These are phyloP conservation scores for Protula sp. DNA, from an alignment of 2,888 invertebrate genomes.

Conservation along the genomic window DNA sequence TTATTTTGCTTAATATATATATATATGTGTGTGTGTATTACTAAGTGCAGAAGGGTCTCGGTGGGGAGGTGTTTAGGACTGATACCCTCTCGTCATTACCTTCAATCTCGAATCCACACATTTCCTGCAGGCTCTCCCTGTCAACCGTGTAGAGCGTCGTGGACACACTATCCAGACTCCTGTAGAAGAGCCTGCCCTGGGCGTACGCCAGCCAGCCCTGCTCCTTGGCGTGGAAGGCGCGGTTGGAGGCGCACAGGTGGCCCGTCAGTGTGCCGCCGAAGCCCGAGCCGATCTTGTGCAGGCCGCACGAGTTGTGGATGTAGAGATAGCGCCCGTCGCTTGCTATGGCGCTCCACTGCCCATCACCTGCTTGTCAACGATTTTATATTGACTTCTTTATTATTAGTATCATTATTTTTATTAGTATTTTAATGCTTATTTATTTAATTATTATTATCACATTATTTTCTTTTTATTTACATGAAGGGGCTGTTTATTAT, in stretches of 20 bases:
- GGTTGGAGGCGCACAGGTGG: constrained; percentile 78
- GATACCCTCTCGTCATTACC: too few relatives aligned
- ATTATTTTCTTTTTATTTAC: background rate
- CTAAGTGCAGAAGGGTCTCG: too few relatives aligned
- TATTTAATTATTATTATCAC: too few relatives aligned
- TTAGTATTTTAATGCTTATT: too few relatives aligned
- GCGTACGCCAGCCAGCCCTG: constrained; percentile 82
- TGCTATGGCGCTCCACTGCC: constrained; percentile 58
- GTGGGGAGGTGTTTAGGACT: too few relatives aligned
- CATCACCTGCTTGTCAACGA: too few relatives aligned
- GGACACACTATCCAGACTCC: constrained; percentile 59
- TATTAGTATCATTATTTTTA: too few relatives aligned
- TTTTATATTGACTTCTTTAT: too few relatives aligned
- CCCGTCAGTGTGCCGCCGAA: constrained; percentile 82
- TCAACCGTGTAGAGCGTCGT: constrained; percentile 60
- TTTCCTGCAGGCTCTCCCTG: constrained; percentile 58
- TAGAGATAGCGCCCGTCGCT: constrained; percentile 89
- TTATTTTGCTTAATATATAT: too few relatives aligned
- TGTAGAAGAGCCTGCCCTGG: constrained; percentile 70
- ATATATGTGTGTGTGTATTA: too few relatives aligned
- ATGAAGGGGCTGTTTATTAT: too few relatives aligned
- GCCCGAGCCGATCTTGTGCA: constrained; percentile 91
- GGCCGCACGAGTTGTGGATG: constrained; percentile 67
- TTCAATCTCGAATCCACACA: constrained; percentile 36
- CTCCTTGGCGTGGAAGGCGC: constrained; percentile 74